These are phyloP conservation scores for Lepidocyrtinus sp. DNA, from an alignment of 2,888 invertebrate genomes.

Conservation along the genomic window DNA sequence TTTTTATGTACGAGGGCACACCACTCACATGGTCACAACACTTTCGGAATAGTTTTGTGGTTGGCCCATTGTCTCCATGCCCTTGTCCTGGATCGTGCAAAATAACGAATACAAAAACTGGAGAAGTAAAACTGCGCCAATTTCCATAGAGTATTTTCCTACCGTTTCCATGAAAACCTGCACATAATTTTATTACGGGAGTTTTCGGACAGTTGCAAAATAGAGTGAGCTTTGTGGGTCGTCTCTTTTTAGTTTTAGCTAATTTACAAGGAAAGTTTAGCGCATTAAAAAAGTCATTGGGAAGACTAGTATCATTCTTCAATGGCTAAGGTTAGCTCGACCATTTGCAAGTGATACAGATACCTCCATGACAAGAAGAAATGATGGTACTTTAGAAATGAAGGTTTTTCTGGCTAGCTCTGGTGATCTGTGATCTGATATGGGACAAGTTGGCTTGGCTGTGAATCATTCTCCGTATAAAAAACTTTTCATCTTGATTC, in stretches of 20 bases:
- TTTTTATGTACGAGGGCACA: too few relatives aligned
- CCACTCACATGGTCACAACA: conserved; percentile 9
- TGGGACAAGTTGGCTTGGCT: too few relatives aligned
- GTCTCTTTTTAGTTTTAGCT: conserved; percentile 35
- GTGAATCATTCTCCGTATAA: background rate
- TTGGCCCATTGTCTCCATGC: background rate
- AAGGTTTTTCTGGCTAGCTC: background rate
- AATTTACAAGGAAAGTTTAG: conserved; percentile 45
- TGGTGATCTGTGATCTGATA: too few relatives aligned
- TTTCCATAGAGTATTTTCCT: background rate
- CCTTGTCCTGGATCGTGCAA: conserved; percentile 4
- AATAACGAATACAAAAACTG: background rate
- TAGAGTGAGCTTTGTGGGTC: conserved; percentile 2
- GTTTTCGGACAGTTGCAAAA: conserved; percentile 12
- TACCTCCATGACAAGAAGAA: too few relatives aligned
- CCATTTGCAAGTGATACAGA: too few relatives aligned
- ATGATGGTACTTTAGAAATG: background rate
- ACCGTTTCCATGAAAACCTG: background rate
- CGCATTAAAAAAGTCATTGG: conserved; percentile 1
- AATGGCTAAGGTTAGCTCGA: conserved; percentile 19
- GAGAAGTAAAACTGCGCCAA: background rate
- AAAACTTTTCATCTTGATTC: background rate
- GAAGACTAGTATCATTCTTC: background rate
- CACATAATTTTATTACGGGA: conserved; percentile 10
- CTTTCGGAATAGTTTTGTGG: conserved; percentile 4